Evolutionary conservation across 2,797 vertebrate species (phyloP).

Genomic region (Mus spretus): DNA sequence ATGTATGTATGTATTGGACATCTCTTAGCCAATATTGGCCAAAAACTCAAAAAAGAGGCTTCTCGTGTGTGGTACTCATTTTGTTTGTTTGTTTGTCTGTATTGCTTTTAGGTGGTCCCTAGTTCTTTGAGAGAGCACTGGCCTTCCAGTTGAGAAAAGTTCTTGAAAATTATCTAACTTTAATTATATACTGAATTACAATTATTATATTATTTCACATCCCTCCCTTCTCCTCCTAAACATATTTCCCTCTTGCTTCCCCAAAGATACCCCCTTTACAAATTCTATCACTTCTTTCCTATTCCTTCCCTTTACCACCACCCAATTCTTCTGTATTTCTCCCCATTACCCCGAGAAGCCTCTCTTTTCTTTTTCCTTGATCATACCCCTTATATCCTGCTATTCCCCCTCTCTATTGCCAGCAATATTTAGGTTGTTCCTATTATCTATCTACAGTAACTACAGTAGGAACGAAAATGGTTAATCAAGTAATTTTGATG

Average conservation of each 20-base stretch:
- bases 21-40: not conserved
- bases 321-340: not conserved
- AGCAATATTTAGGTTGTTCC: not conserved
- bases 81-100: not conserved
- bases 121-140: not conserved
- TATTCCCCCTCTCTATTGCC: not conserved
- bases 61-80: not conserved
- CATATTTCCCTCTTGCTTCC: not conserved
- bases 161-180: no score
- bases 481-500: no score
- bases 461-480: no score
- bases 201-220: not conserved
- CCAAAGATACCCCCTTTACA: not conserved
- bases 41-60: not conserved
- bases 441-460: no score
- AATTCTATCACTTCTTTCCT: not conserved
- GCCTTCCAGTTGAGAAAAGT: not conserved
- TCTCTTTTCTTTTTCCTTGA: not conserved
- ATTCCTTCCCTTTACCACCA: not conserved
- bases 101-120: not conserved
- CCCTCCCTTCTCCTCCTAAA: not conserved
- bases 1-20: not conserved
- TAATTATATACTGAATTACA: not conserved
- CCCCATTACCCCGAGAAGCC: not conserved
- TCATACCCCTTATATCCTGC: not conserved